Conservation (phyloP, 2,797 vertebrate genomes). For the Lophura swinhoii region DNA sequence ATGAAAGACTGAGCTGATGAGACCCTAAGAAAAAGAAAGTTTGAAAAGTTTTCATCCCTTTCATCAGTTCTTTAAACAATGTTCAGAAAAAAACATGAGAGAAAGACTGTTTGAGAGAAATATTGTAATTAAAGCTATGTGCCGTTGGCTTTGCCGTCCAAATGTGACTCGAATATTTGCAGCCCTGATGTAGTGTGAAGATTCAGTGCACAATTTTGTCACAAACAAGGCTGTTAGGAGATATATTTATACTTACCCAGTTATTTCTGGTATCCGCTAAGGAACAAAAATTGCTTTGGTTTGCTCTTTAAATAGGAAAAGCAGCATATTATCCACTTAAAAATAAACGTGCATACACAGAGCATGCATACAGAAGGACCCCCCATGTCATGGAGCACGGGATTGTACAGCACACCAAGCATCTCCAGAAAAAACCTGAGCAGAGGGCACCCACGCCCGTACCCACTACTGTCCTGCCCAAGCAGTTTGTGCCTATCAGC, state of each 20-base stretch:
- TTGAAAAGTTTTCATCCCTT: constrained; percentile 56
- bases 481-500: not conserved
- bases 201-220: not conserved
- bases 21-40: constrained; percentile 49
- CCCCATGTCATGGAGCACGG: not conserved
- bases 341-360: not conserved
- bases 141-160: constrained; percentile 8
- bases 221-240: not conserved
- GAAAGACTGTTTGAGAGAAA: not conserved
- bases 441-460: fast-evolving
- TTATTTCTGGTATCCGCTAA: not conserved
- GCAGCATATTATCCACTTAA: not conserved
- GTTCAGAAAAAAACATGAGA: constrained; percentile 49
- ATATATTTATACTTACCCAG: not conserved
- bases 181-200: not conserved
- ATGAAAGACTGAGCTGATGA: constrained; percentile 48
- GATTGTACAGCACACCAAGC: fast-evolving
- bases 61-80: constrained; percentile 68
- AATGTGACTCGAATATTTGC: constrained; percentile 25
- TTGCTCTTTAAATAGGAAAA: not conserved
- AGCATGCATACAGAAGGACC: fast-evolving
- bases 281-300: not conserved
- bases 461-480: fast-evolving
- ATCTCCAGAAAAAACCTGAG: not conserved
- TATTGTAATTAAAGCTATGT: not conserved